Percentiles rank a stretch among this genome's conserved stretches.
Conservation (phyloP, 2,797 vertebrate genomes). For the Enteromius radiatus region DNA sequence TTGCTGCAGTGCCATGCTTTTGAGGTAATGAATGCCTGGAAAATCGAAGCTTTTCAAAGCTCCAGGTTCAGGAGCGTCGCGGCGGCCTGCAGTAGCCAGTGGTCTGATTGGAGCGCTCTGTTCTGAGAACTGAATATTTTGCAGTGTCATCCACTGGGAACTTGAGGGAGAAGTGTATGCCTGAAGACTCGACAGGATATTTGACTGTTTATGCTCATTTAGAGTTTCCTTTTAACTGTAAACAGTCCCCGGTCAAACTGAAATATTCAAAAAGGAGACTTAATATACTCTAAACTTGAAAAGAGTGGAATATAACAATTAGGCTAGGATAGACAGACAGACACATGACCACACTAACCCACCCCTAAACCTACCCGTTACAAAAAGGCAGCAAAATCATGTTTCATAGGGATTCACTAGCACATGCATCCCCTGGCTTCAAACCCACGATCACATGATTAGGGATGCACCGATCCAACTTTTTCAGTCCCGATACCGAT, state of each 20-base stretch:
- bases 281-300: neutral
- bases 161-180: neutral
- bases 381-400: no score
- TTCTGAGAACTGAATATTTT: neutral
- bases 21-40: constrained; percentile 47
- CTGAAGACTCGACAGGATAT: constrained; percentile 6
- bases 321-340: neutral
- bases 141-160: constrained; percentile 4
- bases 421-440: no score
- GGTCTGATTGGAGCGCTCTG: constrained; percentile 22
- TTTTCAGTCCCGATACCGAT: no score
- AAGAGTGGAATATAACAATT: neutral
- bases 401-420: no score
- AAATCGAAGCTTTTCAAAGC: constrained; percentile 52
- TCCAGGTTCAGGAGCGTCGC: constrained; percentile 3
- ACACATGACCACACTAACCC: no score
- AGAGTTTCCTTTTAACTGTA: neutral
- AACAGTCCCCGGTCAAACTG: neutral
- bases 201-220: neutral
- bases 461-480: no score
- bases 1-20: constrained; percentile 47
- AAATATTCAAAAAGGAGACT: neutral
- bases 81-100: constrained; percentile 21
- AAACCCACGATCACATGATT: no score
- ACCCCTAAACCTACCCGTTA: no score